Percentiles rank a stretch among this genome's conserved stretches.
phyloP scores from a whole-genome alignment of 2,888 invertebrate genomes.

The Allolobophora icterica region DNA sequence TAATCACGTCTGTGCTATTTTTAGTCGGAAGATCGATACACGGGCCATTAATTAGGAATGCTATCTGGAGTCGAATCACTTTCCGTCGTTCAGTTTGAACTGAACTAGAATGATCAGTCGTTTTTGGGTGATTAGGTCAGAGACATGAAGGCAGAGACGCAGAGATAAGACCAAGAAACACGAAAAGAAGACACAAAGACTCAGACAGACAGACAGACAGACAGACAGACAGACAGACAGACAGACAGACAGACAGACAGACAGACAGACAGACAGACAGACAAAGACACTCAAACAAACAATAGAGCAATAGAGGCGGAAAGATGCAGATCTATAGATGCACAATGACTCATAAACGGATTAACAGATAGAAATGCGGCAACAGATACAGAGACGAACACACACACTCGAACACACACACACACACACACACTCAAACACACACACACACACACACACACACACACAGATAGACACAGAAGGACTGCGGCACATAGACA shows the following conservation, averaged over 20 bases:
- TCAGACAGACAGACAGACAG: neutral
- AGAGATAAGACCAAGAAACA: neutral
- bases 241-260: neutral
- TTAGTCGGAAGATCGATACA: too few relatives aligned
- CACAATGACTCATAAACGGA: neutral
- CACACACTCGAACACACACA: too few relatives aligned
- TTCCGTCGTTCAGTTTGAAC: too few relatives aligned
- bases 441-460: too few relatives aligned
- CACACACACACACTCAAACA: too few relatives aligned
- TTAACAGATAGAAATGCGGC: too few relatives aligned
- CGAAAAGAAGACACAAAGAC: neutral
- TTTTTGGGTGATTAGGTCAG: neutral
- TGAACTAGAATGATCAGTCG: neutral
- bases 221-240: neutral
- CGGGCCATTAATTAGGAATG: too few relatives aligned
- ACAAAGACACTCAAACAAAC: neutral
- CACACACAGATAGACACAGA: neutral
- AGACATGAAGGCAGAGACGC: neutral
- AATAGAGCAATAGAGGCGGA: neutral
- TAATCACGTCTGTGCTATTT: too few relatives aligned
- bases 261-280: neutral
- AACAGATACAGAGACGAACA: too few relatives aligned
- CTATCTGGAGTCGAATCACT: too few relatives aligned
- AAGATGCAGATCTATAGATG: neutral
- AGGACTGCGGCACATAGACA: neutral